Conservation (phyloP, 2,888 invertebrate genomes). For the Chymomyza procnemis region DNA sequence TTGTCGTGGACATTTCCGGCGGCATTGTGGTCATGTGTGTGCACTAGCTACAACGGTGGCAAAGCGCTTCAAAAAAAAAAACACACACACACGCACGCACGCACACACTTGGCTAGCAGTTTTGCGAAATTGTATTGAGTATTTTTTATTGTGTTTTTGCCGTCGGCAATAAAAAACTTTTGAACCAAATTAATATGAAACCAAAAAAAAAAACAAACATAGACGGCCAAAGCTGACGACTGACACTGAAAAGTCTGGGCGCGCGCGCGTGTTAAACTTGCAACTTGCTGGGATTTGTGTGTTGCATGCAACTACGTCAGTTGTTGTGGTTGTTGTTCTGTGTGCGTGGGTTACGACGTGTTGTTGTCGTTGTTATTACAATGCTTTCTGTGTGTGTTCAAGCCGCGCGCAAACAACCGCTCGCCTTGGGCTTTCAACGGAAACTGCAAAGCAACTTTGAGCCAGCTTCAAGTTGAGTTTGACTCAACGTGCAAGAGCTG, state of each 20-base stretch:
- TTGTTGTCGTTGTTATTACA: constrained; percentile 12
- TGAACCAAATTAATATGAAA: too few relatives aligned
- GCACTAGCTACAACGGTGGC: constrained; percentile 1
- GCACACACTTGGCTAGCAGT: too few relatives aligned
- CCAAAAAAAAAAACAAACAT: neutral
- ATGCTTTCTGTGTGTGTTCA: neutral
- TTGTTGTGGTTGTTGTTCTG: neutral
- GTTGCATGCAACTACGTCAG: neutral
- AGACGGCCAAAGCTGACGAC: too few relatives aligned
- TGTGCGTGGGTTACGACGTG: neutral
- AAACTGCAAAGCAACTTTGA: constrained; percentile 58
- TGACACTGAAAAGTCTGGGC: too few relatives aligned
- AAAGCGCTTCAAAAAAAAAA: too few relatives aligned
- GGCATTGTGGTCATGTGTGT: constrained; percentile 76
- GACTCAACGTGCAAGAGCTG: neutral
- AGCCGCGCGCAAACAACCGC: constrained; percentile 51
- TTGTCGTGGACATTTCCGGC: constrained; percentile 75
- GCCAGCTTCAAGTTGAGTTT: constrained; percentile 43
- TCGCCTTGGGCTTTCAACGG: constrained; percentile 72
- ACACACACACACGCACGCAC: too few relatives aligned
- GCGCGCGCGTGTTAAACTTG: neutral
- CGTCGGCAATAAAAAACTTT: too few relatives aligned
- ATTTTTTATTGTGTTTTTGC: too few relatives aligned
- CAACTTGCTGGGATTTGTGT: neutral
- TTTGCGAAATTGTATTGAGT: too few relatives aligned